A percentile compares a stretch with the other conserved stretches of the same genome.
Conservation (phyloP, 2,113 vertebrate species). For the Pica pica region DNA sequence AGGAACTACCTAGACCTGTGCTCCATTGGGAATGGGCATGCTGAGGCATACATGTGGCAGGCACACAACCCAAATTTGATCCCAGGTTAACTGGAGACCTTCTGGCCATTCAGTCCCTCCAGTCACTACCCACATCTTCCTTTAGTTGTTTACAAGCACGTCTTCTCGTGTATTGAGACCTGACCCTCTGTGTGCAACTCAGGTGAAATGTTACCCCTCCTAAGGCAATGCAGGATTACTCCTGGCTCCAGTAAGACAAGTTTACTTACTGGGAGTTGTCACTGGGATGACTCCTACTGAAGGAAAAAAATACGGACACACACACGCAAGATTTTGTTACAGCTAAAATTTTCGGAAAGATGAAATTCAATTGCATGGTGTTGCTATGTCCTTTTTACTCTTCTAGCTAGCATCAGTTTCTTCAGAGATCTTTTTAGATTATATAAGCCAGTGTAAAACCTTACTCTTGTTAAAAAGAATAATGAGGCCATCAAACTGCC, state of each 20-base stretch:
- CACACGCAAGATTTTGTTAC: rapidly evolving
- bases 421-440: constrained; percentile 33
- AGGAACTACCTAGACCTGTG: background rate
- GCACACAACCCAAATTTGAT: background rate
- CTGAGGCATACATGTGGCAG: background rate
- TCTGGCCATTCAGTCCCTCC: background rate
- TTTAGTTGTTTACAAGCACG: rapidly evolving
- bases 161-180: rapidly evolving
- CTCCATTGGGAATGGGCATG: background rate
- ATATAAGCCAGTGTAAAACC: constrained; percentile 39
- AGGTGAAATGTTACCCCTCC: background rate
- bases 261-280: background rate
- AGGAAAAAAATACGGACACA: background rate
- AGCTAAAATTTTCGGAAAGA: background rate
- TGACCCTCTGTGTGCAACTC: background rate
- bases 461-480: constrained; percentile 48
- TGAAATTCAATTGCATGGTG: background rate
- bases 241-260: background rate
- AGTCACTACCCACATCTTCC: background rate
- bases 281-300: background rate
- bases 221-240: background rate
- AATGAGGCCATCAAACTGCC: constrained; percentile 66
- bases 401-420: background rate
- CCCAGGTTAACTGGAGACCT: background rate
- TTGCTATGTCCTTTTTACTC: background rate